These are phyloP conservation scores for Mastomys coucha DNA, from an alignment of 2,113 vertebrate species.

Conservation along the genomic window DNA sequence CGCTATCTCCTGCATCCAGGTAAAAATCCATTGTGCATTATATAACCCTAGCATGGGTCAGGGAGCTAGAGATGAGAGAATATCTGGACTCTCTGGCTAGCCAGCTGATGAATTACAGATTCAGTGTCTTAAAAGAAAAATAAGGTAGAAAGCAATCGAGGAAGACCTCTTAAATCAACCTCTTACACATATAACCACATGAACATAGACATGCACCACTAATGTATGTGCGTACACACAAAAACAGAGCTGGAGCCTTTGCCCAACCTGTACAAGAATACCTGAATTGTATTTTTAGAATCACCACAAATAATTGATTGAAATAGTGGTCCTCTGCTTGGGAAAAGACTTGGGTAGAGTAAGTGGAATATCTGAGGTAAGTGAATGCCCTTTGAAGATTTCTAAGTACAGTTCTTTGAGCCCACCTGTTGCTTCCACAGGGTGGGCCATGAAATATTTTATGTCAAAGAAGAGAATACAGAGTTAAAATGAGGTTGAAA, in stretches of 20 bases:
- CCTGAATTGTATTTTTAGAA: not conserved
- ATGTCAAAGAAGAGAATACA: not conserved
- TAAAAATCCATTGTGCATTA: not conserved
- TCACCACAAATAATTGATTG: not conserved
- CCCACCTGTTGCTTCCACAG: not conserved
- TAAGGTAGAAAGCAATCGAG: not conserved
- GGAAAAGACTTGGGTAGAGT: conserved; percentile 44
- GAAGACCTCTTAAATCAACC: not conserved
- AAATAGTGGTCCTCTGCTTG: conserved; percentile 19
- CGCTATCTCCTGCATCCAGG: not conserved
- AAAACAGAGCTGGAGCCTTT: not conserved
- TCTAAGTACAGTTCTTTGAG: not conserved
- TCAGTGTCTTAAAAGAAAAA: not conserved
- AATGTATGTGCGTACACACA: not conserved
- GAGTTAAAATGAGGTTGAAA: conserved; percentile 46
- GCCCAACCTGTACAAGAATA: not conserved
- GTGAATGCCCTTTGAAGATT: conserved; percentile 24
- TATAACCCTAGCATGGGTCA: not conserved
- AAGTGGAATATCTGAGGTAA: conserved; percentile 58
- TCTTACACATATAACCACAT: not conserved
- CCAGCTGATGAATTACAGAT: not conserved
- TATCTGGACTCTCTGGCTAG: not conserved
- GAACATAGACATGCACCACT: not conserved
- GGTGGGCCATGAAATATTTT: not conserved
- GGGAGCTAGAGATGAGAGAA: not conserved